Base-by-base conservation (phyloP, 2,797 vertebrate genomes). In the Onychomys leucogaster region DNA sequence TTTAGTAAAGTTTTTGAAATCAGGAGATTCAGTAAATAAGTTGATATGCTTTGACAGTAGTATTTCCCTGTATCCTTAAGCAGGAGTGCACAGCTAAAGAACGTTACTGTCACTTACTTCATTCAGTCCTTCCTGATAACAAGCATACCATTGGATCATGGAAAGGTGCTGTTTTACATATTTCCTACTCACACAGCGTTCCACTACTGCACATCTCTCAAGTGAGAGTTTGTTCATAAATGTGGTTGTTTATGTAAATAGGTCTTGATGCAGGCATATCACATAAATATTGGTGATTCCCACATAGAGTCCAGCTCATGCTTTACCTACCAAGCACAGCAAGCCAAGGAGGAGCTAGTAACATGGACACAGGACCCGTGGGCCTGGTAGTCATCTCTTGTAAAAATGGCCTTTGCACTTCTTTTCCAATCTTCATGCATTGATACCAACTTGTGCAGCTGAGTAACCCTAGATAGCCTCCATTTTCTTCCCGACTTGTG, bases 161-260 rank as follows among this genome's bases (percentile, higher is more conserved):
- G 73, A 57, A 89, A 94, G 27, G 43, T 82, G 84, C 88, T 95
- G 43, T 82, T 96, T 97, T 90, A 91, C 95, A 84, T 93, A 80
- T 89, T 97, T 91, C 95, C 90, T 96, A 61, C 95, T 97, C 95
- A 96, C 94, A 96, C 61, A 67, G 41, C 21, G 0, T 86, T 52
- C 6, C 94, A 13, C 82, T 77, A 25, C n/a, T 46, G 2, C n/a
- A 12, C 69, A 25, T 29, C 27, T 90, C 34, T 94, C 0, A 94
- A n/a, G 14, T 25, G n/a, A 16, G 4, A 16, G 57, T 77, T n/a
- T 65, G 4, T 46, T 92, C n/a, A 46, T 52, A 29, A 49, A 57
- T 88, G 13, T 59, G 23, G 9, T 67, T n/a, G 29, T 49, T 75
- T 69, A 5, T 63, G 1, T 89, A 63, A 86, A 4, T 32, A 19